phyloP scores from a whole-genome alignment of 2,113 vertebrate species.

The Pardalotus punctatus region DNA sequence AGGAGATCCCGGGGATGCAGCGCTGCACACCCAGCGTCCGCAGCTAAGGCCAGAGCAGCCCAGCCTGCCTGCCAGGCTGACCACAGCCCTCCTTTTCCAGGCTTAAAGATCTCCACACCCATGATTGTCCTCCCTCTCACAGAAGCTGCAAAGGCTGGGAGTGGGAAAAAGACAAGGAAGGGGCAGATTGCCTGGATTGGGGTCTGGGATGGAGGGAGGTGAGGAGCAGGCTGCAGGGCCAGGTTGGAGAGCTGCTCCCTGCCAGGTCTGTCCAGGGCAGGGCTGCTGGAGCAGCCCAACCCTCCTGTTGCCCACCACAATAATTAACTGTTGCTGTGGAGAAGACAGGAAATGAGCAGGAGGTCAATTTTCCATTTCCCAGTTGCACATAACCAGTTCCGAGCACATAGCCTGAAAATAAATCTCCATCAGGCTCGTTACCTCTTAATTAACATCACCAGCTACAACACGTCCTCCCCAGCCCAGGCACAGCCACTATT shows the following conservation, averaged over 20 bases:
- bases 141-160: background rate
- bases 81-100: background rate
- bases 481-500: background rate
- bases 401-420: conserved; percentile 31
- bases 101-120: background rate
- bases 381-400: conserved; percentile 4
- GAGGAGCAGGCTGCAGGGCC: background rate
- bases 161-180: background rate
- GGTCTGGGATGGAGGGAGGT: background rate
- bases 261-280: background rate
- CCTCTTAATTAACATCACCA: conserved; percentile 37
- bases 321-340: background rate
- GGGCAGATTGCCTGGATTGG: background rate
- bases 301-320: background rate
- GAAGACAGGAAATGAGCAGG: conserved; percentile 1
- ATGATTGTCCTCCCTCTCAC: background rate
- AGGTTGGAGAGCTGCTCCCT: background rate
- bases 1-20: background rate
- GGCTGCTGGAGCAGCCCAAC: background rate
- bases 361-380: conserved; percentile 51
- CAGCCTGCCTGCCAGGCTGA: background rate
- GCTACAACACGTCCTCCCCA: background rate
- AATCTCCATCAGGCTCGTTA: conserved; percentile 24
- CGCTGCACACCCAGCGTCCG: rapidly evolving
- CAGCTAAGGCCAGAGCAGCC: background rate